Evolutionary conservation across 2,888 invertebrate genomes (phyloP).

Genomic region (Ypsolopha scabrella): DNA sequence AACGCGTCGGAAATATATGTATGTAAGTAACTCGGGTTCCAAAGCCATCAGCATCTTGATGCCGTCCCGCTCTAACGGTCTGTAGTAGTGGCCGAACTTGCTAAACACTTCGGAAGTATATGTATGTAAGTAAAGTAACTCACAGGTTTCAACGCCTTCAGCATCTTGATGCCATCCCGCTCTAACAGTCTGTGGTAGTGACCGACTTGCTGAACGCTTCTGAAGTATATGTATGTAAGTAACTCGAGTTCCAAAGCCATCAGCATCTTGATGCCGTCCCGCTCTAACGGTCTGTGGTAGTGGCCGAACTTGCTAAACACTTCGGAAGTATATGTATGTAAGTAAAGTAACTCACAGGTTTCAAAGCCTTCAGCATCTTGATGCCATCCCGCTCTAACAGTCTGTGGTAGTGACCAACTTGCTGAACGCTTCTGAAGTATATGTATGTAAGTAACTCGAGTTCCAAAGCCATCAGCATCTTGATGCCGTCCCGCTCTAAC

Average conservation of each 20-base stretch:
- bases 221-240: constrained; percentile 63
- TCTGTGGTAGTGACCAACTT: constrained; percentile 95
- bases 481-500: constrained; percentile 85
- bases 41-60: constrained; percentile 89
- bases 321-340: constrained; percentile 39
- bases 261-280: constrained; percentile 82
- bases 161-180: constrained; percentile 88
- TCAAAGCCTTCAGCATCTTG: constrained; percentile 88
- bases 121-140: constrained; percentile 13
- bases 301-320: constrained; percentile 73
- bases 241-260: constrained; percentile 80
- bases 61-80: constrained; percentile 91
- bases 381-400: constrained; percentile 92
- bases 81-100: constrained; percentile 93
- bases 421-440: constrained; percentile 91
- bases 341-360: constrained; percentile 73
- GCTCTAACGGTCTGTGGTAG: constrained; percentile 88
- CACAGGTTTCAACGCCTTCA: constrained; percentile 93
- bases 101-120: constrained; percentile 91
- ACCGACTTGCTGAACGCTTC: constrained; percentile 94
- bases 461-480: constrained; percentile 83
- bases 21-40: constrained; percentile 77
- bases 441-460: constrained; percentile 48
- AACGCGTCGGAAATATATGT: constrained; percentile 87
- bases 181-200: constrained; percentile 95